Percentiles rank a stretch among this genome's conserved stretches.
These are phyloP conservation scores for Hydrozoanthus tunicans DNA, from an alignment of 64 coral and sea anemone species.

Conservation along the genomic window DNA sequence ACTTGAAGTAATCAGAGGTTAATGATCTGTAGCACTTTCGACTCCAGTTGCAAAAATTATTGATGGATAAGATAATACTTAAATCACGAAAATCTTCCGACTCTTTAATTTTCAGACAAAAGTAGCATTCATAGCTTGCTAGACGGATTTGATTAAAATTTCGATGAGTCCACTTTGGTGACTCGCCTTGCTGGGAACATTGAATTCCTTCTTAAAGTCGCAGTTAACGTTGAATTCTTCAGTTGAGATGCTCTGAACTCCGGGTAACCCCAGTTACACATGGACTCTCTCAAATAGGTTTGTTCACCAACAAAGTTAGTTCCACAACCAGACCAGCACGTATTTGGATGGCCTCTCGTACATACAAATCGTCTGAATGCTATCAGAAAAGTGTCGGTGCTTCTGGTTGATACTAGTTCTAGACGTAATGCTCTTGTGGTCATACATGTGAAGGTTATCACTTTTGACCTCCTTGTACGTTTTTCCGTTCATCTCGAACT, in stretches of 20 bases:
- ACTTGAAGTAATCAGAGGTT: too few relatives aligned
- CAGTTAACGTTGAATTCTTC: conserved; percentile 24
- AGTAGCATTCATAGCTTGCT: too few relatives aligned
- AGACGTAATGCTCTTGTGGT: conserved; percentile 41
- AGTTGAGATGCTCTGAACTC: conserved; percentile 28
- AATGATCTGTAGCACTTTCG: too few relatives aligned
- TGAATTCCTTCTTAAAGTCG: conserved; percentile 57
- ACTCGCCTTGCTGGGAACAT: conserved; percentile 57
- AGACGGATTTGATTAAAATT: neutral
- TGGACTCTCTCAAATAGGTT: conserved; percentile 42
- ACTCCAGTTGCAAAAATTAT: too few relatives aligned
- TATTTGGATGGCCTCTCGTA: conserved; percentile 28
- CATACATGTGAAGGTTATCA: conserved; percentile 54
- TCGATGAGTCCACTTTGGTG: conserved; percentile 62
- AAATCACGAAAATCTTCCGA: too few relatives aligned
- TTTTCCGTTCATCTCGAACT: neutral
- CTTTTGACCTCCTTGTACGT: conserved; percentile 60
- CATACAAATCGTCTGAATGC: conserved; percentile 56
- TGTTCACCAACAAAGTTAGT: conserved; percentile 52
- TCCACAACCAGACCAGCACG: conserved; percentile 36
- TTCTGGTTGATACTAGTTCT: conserved; percentile 34
- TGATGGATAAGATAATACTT: too few relatives aligned
- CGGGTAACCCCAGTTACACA: conserved; percentile 44
- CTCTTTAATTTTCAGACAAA: too few relatives aligned
- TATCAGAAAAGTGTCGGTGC: conserved; percentile 53